Evolutionary conservation across 2,797 vertebrate species (phyloP).

Genomic region (Malacoraja senta): DNA sequence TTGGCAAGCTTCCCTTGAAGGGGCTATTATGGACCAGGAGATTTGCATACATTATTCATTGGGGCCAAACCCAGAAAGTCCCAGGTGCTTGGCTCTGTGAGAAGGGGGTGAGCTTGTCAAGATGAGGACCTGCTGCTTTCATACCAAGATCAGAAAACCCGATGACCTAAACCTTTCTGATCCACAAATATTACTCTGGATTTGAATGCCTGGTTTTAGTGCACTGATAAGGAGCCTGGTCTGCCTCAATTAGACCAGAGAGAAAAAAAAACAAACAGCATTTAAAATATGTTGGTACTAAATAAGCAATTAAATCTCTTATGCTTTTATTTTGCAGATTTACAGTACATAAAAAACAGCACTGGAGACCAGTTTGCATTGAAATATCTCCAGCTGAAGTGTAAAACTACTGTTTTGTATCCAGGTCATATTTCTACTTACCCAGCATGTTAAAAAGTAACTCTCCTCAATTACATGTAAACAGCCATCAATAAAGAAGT

Average conservation of each 20-base stretch:
- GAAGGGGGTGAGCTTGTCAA: neutral
- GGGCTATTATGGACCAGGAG: neutral
- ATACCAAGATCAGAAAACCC: neutral
- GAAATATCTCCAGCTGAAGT: neutral
- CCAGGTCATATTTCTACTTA: neutral
- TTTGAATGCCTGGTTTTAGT: neutral
- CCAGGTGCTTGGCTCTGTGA: neutral
- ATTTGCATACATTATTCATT: neutral
- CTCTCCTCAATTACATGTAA: neutral
- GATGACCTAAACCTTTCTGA: slow-evolving; percentile 3
- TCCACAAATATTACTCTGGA: neutral
- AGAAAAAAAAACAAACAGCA: neutral
- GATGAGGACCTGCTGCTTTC: neutral
- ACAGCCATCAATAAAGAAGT: neutral
- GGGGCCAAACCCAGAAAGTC: neutral
- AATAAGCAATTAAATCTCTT: neutral
- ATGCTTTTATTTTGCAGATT: neutral
- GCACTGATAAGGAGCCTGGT: neutral
- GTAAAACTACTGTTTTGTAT: neutral
- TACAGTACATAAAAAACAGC: neutral
- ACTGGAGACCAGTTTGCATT: neutral
- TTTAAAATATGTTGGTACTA: neutral
- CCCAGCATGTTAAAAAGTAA: neutral
- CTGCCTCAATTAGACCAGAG: neutral
- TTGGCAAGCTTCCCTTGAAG: neutral